phyloP scores from a whole-genome alignment of 1,140 invertebrate species.

The Drosophila littoralis region DNA sequence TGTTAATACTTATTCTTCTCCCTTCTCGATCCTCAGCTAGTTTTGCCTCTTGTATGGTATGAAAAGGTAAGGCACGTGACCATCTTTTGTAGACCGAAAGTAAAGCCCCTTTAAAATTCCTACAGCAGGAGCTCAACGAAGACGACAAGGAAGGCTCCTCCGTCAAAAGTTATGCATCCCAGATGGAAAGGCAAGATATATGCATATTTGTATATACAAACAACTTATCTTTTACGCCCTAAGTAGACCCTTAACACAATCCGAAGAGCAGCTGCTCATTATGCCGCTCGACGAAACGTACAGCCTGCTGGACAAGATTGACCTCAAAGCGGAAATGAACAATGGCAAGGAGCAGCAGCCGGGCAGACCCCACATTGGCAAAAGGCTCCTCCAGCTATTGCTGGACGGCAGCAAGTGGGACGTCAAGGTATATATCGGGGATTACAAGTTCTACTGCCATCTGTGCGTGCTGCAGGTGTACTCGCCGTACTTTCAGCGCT shows the following conservation, averaged over 20 bases:
- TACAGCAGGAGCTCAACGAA: too few relatives aligned
- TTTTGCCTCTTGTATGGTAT: too few relatives aligned
- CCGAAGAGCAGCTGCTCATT: neutral
- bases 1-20: too few relatives aligned
- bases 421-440: conserved; percentile 30
- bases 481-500: conserved; percentile 27
- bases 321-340: neutral
- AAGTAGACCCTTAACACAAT: neutral
- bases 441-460: conserved; percentile 44
- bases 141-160: too few relatives aligned
- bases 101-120: too few relatives aligned
- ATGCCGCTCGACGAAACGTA: neutral
- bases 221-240: neutral
- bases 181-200: too few relatives aligned
- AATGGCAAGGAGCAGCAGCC: neutral
- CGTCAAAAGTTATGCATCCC: too few relatives aligned
- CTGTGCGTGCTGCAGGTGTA: conserved; percentile 36
- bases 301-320: neutral
- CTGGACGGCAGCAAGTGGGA: neutral
- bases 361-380: neutral
- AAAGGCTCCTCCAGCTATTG: conserved; percentile 4
- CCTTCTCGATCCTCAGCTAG: too few relatives aligned
- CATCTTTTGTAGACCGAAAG: too few relatives aligned
- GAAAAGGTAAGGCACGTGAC: too few relatives aligned
- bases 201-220: neutral